phyloP scores from a whole-genome alignment of 2,113 vertebrate species.

The Dascyllus trimaculatus region DNA sequence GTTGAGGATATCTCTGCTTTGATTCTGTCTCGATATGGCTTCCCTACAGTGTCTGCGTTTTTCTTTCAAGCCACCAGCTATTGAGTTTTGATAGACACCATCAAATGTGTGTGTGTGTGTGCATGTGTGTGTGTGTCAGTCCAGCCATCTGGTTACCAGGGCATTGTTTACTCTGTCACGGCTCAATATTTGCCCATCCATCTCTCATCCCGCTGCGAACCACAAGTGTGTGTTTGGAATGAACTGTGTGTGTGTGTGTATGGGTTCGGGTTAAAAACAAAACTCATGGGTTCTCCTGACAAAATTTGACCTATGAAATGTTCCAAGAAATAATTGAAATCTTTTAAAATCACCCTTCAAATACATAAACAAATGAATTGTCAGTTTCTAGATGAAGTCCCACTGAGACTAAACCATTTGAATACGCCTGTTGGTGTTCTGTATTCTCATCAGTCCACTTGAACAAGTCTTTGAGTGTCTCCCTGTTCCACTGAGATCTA shows the following conservation, averaged over 20 bases:
- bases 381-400: too few species aligned
- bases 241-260: constrained; percentile 19
- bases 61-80: constrained; percentile 34
- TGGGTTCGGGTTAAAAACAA: not conserved
- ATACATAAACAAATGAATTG: too few species aligned
- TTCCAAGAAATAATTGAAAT: too few species aligned
- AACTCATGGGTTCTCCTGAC: too few species aligned
- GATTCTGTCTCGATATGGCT: constrained; percentile 12
- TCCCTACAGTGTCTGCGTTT: constrained; percentile 1
- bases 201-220: constrained; percentile 89
- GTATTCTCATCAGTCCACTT: too few species aligned
- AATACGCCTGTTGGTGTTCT: too few species aligned
- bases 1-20: constrained; percentile 12
- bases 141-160: constrained; percentile 92
- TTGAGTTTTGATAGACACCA: constrained; percentile 41
- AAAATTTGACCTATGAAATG: too few species aligned
- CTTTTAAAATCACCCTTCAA: too few species aligned
- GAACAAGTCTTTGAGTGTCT: too few species aligned
- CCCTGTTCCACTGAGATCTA: too few species aligned
- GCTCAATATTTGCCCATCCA: constrained; percentile 96
- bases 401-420: too few species aligned
- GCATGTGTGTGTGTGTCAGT: constrained; percentile 37
- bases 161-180: constrained; percentile 92
- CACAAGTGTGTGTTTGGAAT: constrained; percentile 12
- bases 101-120: constrained; percentile 18